Base-by-base conservation (phyloP, 2,113 vertebrate species). In the Syngnathus typhle region DNA sequence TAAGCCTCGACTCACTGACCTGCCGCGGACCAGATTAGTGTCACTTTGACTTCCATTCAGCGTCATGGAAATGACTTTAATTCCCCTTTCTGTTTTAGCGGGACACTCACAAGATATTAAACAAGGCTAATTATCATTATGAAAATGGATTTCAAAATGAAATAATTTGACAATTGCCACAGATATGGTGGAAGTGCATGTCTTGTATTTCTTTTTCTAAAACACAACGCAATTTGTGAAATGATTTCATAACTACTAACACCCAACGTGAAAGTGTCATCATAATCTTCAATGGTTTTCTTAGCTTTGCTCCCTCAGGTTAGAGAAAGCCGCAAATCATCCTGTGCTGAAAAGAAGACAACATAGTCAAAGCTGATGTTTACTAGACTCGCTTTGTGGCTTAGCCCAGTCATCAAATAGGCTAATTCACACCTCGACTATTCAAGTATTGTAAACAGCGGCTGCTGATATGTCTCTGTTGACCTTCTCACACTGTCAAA, bases 1-100 rank as follows among this genome's bases (percentile, higher is more conserved):
- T 84, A 85, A 62, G 85, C 76, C 82, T 67, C 64, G 58, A 69
- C 68, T 83, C 77, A 70, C 68, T 82, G 73, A 80, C 76, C 75
- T 79, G 77, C 79, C 71, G 76, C 73, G 46, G 47, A 23, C 61
- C 43, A 74, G 83, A 85, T 85, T 81, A 86, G 71, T 71, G 78
- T 82, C 80, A 77, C 61, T 71, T 83, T 65, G 72, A 65, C 69
- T 83, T 65, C 67, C 60, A 59, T 69, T 72, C 61, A 75, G 49
- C 70, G 71, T 66, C 39, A 71, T 73, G 60, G 56, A 82, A 72
- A 27, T 1, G 62, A 62, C 58, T 70, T 74, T 69, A 47, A 74
- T 58, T 65, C 21, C 13, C 27, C 36, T 58, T 51, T 18, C 54
- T 36, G 7, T 19, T 41, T 65, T 9, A 65, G 21, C 55, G 15